Percentiles rank a stretch among this genome's conserved stretches.
These are phyloP conservation scores for Dasysyrphus albostriatus DNA, from an alignment of 2,888 invertebrate species.

Conservation along the genomic window DNA sequence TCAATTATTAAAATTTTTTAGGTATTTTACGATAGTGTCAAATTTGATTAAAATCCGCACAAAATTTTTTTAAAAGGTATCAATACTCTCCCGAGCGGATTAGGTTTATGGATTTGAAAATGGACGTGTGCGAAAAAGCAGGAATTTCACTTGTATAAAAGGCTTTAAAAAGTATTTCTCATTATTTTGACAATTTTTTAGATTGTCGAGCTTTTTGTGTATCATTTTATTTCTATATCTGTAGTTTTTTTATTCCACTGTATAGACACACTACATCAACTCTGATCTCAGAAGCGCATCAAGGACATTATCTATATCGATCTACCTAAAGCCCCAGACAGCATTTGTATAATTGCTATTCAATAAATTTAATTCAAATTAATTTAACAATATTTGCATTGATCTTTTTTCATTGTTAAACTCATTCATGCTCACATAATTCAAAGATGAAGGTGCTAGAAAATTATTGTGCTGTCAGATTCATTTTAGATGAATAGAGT, in stretches of 20 bases:
- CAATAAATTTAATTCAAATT: slow-evolving; percentile 56
- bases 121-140: too few relatives aligned
- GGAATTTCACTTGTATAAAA: too few relatives aligned
- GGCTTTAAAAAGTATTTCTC: too few relatives aligned
- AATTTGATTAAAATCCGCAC: too few relatives aligned
- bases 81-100: too few relatives aligned
- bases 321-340: slow-evolving; percentile 23
- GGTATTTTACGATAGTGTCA: too few relatives aligned
- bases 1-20: too few relatives aligned
- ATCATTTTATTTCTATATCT: background rate
- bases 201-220: too few relatives aligned
- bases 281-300: slow-evolving; percentile 45
- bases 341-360: slow-evolving; percentile 43
- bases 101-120: too few relatives aligned
- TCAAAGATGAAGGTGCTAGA: slow-evolving; percentile 54
- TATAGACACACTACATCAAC: slow-evolving; percentile 22
- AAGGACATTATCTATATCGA: slow-evolving; percentile 64
- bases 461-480: slow-evolving; percentile 54
- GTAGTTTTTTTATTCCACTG: background rate
- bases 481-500: slow-evolving; percentile 45
- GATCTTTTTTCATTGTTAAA: slow-evolving; percentile 34
- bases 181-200: too few relatives aligned
- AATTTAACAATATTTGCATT: slow-evolving; percentile 51
- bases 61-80: too few relatives aligned
- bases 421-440: slow-evolving; percentile 26